A percentile compares a stretch with the other conserved stretches of the same genome.
Conservation (phyloP, 92 coral and sea anemone species). For the Actinernus sp. region DNA sequence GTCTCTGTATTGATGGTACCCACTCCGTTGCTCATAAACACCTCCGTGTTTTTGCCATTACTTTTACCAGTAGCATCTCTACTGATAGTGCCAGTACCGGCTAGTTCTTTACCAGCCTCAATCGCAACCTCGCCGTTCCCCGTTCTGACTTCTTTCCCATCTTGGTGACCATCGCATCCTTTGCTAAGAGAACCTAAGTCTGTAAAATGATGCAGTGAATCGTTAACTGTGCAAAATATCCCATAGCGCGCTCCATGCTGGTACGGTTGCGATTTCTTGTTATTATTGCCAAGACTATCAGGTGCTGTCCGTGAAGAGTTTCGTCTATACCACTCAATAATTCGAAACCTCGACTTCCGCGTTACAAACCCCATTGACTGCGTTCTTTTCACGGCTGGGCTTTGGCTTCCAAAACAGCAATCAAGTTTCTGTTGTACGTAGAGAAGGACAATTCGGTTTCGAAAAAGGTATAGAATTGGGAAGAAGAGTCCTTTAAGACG, state of each 20-base stretch:
- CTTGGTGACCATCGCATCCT: neutral
- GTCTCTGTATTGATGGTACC: too few species aligned
- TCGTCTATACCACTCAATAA: too few species aligned
- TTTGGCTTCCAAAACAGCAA: constrained; percentile 27
- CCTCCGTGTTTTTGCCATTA: too few species aligned
- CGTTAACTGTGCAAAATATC: constrained; percentile 15
- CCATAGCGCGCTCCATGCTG: neutral
- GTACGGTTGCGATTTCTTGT: neutral
- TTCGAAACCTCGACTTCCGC: too few species aligned
- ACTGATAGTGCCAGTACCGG: too few species aligned
- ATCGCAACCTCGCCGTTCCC: neutral
- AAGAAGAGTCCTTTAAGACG: constrained; percentile 71
- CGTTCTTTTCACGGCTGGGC: too few species aligned
- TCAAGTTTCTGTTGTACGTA: constrained; percentile 36
- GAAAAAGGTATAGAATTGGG: constrained; percentile 70
- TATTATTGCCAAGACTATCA: neutral
- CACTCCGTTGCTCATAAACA: too few species aligned
- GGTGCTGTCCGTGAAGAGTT: too few species aligned
- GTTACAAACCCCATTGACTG: too few species aligned
- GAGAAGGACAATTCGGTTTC: constrained; percentile 59
- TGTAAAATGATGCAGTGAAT: neutral
- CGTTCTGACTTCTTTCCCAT: neutral
- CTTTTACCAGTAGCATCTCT: too few species aligned
- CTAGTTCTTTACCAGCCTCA: neutral
- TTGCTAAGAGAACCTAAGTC: neutral